Evolutionary conservation across 2,113 vertebrate genomes (phyloP), one percentile per base, ranked within the genome.

Genomic region (Sterrhoptilus dennistouni): DNA sequence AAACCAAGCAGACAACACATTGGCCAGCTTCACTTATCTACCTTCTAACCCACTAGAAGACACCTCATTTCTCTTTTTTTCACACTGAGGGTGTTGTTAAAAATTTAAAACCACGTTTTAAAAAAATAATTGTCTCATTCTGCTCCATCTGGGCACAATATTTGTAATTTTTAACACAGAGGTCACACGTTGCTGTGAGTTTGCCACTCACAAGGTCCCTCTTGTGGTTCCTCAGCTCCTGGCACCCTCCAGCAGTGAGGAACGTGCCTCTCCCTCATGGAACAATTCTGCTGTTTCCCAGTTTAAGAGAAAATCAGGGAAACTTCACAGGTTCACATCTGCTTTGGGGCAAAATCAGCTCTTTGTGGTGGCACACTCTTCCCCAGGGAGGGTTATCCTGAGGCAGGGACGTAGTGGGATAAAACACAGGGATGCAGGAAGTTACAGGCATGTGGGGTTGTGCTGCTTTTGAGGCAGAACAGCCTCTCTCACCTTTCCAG

Each of bases 261-360:
- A 72, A 44, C 0, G 5, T 14, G 24, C 47, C 11, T 60, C 2
- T 1, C 11, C 44, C 60, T 45, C 45, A 14, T 23, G 56, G 52
- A 89, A 22, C 16, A 4, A 16, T 17, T 68, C 63, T 38, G 71
- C 1, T 21, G 2, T 68, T 80, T 76, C 57, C 47, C 6, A 28
- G 33, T 38, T 38, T 2, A 4, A 42, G 50, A 84, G 24, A 50
- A 33, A 45, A 25, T 2, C 6, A 25, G 33, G 59, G 78, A 61
- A 69, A n/a, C 21, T 31, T 28, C 27, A 33, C 33, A 4, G 0
- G 0, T 16, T 29, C 23, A 1, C 2, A 0, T 15, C 8, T 3
- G 0, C 36, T 69, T 29, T 11, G 36, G 60, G 78, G 21, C 27
- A 69, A 44, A 60, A 60, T 5, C 4, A 11, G 53, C 20, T 28